Evolutionary conservation across 2,888 invertebrate species (phyloP).

Genomic region (Buathra laborator): DNA sequence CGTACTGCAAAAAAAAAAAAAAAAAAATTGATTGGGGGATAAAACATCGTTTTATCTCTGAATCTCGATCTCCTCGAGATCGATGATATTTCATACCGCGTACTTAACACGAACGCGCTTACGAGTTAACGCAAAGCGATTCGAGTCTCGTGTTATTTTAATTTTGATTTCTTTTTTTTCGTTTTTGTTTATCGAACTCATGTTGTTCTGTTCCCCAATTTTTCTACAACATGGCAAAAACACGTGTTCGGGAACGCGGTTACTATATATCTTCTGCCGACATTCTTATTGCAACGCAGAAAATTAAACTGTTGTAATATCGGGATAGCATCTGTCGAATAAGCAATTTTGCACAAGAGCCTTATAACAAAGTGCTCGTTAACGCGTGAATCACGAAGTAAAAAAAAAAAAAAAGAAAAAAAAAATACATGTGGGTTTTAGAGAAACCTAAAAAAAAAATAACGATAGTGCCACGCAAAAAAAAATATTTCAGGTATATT

Average conservation of each 20-base stretch:
- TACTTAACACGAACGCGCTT: slow-evolving; percentile 36
- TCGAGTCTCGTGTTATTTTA: slow-evolving; percentile 25
- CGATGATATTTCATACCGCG: slow-evolving; percentile 7
- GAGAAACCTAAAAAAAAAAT: slow-evolving; percentile 58
- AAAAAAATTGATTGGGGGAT: slow-evolving; percentile 23
- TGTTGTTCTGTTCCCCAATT: slow-evolving; percentile 26
- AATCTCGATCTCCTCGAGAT: slow-evolving; percentile 20
- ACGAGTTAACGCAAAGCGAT: slow-evolving; percentile 25
- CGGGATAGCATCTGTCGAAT: slow-evolving; percentile 59
- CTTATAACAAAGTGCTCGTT: slow-evolving; percentile 69
- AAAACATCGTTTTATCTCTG: slow-evolving; percentile 24
- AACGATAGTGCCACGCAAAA: slow-evolving; percentile 70
- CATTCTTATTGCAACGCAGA: slow-evolving; percentile 47
- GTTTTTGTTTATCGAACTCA: background rate
- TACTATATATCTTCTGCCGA: slow-evolving; percentile 57
- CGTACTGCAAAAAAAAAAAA: slow-evolving; percentile 49
- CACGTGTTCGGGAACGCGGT: slow-evolving; percentile 59
- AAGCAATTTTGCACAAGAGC: slow-evolving; percentile 74
- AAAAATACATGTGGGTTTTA: slow-evolving; percentile 33
- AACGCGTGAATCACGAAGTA: slow-evolving; percentile 51
- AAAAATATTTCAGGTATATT: slow-evolving; percentile 72
- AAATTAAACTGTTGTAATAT: slow-evolving; percentile 54
- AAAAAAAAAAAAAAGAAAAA: slow-evolving; percentile 17
- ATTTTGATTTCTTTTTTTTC: background rate
- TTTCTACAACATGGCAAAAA: slow-evolving; percentile 52